Evolutionary conservation across 1,140 invertebrate species (phyloP).

Genomic region (Drosophila truncata): DNA sequence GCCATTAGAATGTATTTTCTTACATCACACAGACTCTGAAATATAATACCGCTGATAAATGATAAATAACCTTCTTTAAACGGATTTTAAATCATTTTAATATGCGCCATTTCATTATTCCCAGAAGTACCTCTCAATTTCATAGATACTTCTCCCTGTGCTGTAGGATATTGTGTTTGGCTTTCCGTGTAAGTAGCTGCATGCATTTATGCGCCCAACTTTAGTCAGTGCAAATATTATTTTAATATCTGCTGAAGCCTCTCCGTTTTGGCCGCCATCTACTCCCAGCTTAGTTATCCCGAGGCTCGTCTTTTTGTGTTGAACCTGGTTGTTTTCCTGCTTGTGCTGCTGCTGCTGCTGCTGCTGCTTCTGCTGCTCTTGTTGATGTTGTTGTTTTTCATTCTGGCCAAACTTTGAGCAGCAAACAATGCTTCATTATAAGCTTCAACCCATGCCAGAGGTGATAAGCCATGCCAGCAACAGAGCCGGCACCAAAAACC

Average conservation of each 20-base stretch:
- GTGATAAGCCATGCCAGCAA: constrained; percentile 75
- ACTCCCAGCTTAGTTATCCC: constrained; percentile 1
- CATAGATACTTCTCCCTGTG: neutral
- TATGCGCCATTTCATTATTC: neutral
- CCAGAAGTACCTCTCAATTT: neutral
- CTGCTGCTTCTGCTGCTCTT: constrained; percentile 19
- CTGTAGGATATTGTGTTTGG: constrained; percentile 14
- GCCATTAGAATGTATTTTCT: neutral
- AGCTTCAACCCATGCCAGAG: constrained; percentile 69
- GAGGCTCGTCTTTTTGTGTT: constrained; percentile 41
- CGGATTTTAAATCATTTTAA: neutral
- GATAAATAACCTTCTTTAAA: neutral
- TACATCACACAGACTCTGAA: neutral
- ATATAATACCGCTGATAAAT: neutral
- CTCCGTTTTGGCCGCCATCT: neutral
- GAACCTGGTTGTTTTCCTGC: constrained; percentile 15
- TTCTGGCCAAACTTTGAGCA: constrained; percentile 74
- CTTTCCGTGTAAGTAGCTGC: constrained; percentile 40
- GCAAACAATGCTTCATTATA: constrained; percentile 82
- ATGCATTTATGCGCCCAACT: constrained; percentile 67
- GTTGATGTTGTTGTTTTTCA: constrained; percentile 64
- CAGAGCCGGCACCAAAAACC: constrained; percentile 15
- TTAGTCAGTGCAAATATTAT: constrained; percentile 71
- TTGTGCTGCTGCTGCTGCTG: neutral
- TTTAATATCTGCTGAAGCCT: constrained; percentile 70